These are phyloP conservation scores for Cephus pygmeus DNA, from an alignment of 2,888 invertebrate species.

Conservation along the genomic window DNA sequence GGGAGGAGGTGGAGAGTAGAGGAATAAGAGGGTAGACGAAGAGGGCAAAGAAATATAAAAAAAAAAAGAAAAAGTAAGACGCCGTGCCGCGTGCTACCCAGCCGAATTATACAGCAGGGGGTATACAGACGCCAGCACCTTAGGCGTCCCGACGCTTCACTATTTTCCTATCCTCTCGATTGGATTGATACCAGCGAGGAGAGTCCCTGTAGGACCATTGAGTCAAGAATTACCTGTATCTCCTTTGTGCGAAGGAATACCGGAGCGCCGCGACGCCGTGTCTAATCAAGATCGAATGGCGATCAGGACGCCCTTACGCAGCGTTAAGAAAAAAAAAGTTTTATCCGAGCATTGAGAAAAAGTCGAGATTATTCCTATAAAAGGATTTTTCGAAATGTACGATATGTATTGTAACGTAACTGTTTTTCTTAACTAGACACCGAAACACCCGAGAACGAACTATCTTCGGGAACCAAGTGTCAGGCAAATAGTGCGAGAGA, in stretches of 20 bases:
- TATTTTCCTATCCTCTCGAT: constrained; percentile 7
- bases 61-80: not conserved
- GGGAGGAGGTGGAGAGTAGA: not conserved
- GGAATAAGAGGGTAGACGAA: not conserved
- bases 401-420: too few relatives aligned
- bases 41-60: not conserved
- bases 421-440: too few relatives aligned
- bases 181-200: constrained; percentile 32
- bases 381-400: too few relatives aligned
- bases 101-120: not conserved
- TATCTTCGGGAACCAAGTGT: too few relatives aligned
- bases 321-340: too few relatives aligned
- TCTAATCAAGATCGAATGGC: constrained; percentile 31
- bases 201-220: constrained; percentile 14
- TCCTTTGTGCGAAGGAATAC: constrained; percentile 34
- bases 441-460: too few relatives aligned
- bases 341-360: too few relatives aligned
- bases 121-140: not conserved
- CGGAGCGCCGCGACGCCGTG: constrained; percentile 6
- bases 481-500: too few relatives aligned
- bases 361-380: too few relatives aligned
- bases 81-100: not conserved
- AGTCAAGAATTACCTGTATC: constrained; percentile 36
- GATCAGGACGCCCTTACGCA: constrained; percentile 3
- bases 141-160: not conserved